Evolutionary conservation across 2,888 invertebrate genomes (phyloP).

Genomic region (Ariolimax columbianus): DNA sequence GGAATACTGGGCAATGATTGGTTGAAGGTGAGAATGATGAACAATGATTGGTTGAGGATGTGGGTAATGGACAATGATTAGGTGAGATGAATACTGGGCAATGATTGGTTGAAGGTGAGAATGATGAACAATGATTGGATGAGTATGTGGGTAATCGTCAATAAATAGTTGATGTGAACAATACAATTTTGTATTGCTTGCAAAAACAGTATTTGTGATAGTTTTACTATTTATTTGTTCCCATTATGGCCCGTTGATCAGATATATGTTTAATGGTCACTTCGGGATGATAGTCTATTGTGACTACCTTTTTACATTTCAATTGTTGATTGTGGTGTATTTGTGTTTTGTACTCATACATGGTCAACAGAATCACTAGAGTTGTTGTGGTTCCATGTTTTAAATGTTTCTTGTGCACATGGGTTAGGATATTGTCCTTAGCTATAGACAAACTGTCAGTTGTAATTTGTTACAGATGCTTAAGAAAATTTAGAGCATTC

Average conservation of each 20-base stretch:
- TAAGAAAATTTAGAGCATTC: too few species aligned
- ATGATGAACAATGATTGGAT: neutral
- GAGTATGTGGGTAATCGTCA: neutral
- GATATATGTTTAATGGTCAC: slow-evolving; percentile 9
- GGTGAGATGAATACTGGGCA: neutral
- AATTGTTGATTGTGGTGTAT: neutral
- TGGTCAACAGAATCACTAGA: too few species aligned
- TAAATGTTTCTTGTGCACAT: too few species aligned
- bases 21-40: too few species aligned
- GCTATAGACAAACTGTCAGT: too few species aligned
- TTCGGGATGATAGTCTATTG: neutral
- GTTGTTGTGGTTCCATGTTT: too few species aligned
- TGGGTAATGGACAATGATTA: neutral
- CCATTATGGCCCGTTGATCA: neutral
- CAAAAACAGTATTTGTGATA: neutral
- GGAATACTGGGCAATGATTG: too few species aligned
- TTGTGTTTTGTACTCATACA: neutral
- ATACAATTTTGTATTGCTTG: neutral
- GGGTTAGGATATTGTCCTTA: too few species aligned
- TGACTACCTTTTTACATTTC: neutral
- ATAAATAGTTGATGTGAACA: neutral
- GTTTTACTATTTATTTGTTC: neutral
- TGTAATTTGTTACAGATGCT: too few species aligned
- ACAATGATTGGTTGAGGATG: neutral
- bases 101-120: neutral